Evolutionary conservation across 2,113 vertebrate genomes (phyloP).

Genomic region (Neogale vison): DNA sequence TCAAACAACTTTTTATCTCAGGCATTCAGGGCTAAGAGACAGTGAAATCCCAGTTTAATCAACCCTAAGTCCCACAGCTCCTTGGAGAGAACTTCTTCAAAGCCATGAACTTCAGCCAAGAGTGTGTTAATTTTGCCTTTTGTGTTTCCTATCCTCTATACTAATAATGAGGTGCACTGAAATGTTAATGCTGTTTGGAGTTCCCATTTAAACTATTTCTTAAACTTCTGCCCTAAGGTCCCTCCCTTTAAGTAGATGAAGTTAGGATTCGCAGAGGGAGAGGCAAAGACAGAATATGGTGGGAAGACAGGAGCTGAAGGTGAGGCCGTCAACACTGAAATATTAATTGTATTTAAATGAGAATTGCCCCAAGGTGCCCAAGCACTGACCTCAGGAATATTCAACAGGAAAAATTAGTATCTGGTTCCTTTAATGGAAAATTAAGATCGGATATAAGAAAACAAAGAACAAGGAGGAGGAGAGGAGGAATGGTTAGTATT

Average conservation of each 20-base stretch:
- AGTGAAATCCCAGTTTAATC: constrained; percentile 83
- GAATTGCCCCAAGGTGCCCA: not conserved
- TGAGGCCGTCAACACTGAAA: not conserved
- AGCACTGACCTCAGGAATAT: not conserved
- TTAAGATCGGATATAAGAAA: not conserved
- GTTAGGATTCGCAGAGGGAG: not conserved
- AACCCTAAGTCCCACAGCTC: constrained; percentile 71
- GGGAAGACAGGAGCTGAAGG: too few relatives aligned
- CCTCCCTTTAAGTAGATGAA: not conserved
- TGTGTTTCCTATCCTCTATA: not conserved
- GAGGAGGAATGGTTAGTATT: not conserved
- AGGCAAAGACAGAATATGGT: rapidly evolving
- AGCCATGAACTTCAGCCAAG: constrained; percentile 70
- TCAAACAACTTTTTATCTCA: constrained; percentile 70
- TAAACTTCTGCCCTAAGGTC: constrained; percentile 25
- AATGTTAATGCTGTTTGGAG: not conserved
- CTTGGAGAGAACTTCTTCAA: constrained; percentile 71
- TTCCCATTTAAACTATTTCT: constrained; percentile 62
- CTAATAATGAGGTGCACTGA: constrained; percentile 11
- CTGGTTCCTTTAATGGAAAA: not conserved
- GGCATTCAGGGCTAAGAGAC: constrained; percentile 69
- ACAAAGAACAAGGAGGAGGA: not conserved
- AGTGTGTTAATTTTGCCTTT: constrained; percentile 47
- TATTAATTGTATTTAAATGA: not conserved
- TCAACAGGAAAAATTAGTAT: not conserved